A percentile compares a stretch with the other conserved stretches of the same genome.
Conservation (phyloP, 1,140 invertebrate species). For the Aphis craccivora region DNA sequence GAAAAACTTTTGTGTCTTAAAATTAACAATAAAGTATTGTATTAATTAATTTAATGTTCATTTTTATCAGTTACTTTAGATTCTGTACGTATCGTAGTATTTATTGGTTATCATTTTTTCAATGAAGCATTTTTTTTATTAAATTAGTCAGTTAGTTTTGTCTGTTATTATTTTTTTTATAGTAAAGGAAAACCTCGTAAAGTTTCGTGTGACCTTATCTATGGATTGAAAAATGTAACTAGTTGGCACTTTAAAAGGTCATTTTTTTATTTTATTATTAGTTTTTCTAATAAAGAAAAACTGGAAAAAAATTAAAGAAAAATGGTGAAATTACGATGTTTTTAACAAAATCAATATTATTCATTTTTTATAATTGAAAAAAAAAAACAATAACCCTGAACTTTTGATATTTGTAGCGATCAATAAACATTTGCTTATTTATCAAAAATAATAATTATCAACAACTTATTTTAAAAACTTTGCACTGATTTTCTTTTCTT, state of each 20-base stretch:
- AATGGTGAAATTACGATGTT: not conserved
- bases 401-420: not conserved
- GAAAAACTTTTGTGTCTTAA: not conserved
- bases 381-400: not conserved
- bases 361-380: constrained; percentile 2
- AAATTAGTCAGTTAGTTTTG: not conserved
- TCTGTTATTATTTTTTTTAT: not conserved
- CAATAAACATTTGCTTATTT: not conserved
- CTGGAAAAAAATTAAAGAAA: not conserved
- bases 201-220: not conserved
- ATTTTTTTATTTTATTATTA: constrained; percentile 1
- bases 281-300: not conserved
- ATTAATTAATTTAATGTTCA: not conserved
- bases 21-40: not conserved
- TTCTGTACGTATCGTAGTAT: not conserved
- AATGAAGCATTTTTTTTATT: not conserved
- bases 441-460: not conserved
- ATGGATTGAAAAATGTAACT: constrained; percentile 16
- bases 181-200: not conserved
- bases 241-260: constrained; percentile 14
- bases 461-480: not conserved
- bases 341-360: constrained; percentile 2
- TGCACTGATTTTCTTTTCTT: not conserved
- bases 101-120: not conserved
- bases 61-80: constrained; percentile 2